Conservation (phyloP, 2,797 vertebrate species). For the Pseudochaenichthys georgianus region DNA sequence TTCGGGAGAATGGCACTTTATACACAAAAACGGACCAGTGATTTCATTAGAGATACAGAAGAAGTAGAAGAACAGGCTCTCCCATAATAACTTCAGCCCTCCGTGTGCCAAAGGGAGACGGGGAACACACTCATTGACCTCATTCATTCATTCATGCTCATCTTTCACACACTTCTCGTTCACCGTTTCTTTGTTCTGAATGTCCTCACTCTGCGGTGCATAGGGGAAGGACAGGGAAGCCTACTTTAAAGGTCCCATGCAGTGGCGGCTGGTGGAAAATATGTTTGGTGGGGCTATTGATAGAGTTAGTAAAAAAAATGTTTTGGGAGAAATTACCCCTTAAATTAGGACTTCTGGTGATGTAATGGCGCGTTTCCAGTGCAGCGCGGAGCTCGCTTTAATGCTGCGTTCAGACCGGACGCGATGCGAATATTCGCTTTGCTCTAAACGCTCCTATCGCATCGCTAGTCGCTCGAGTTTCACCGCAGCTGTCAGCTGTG, state of each 20-base stretch:
- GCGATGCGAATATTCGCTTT: too few relatives aligned
- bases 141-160: constrained; percentile 14
- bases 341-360: too few relatives aligned
- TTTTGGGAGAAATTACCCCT: too few relatives aligned
- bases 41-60: constrained; percentile 67
- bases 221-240: not conserved
- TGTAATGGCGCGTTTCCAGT: too few relatives aligned
- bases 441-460: too few relatives aligned
- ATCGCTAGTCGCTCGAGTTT: too few relatives aligned
- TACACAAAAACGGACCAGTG: constrained; percentile 50
- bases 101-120: constrained; percentile 1
- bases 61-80: constrained; percentile 25
- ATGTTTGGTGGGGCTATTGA: too few relatives aligned
- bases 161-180: constrained; percentile 21
- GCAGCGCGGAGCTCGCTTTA: too few relatives aligned
- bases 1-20: constrained; percentile 46
- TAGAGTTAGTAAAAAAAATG: too few relatives aligned
- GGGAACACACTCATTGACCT: constrained; percentile 33
- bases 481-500: too few relatives aligned
- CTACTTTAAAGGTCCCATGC: not conserved
- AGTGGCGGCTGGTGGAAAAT: too few relatives aligned
- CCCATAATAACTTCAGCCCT: constrained; percentile 2
- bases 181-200: not conserved
- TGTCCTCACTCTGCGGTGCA: not conserved
- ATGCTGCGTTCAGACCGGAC: too few relatives aligned